These are phyloP conservation scores for Austrolebias charrua DNA, from an alignment of 2,797 vertebrate species.

Conservation along the genomic window DNA sequence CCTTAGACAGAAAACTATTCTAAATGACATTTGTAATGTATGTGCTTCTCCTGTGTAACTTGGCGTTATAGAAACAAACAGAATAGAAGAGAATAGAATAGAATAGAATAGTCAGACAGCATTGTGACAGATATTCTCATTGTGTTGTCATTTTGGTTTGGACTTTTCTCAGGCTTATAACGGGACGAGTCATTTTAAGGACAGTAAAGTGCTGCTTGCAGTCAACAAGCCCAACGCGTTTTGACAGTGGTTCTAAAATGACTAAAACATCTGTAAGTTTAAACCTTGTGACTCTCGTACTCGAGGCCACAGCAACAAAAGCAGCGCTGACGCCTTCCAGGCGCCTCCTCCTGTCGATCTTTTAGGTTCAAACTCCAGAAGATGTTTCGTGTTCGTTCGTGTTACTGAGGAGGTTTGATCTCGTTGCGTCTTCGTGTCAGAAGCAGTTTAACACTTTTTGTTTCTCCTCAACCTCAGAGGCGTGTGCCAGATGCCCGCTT, in stretches of 20 bases:
- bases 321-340: slow-evolving; percentile 25
- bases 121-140: too few relatives aligned
- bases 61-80: too few relatives aligned
- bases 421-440: slow-evolving; percentile 63
- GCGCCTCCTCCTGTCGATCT: slow-evolving; percentile 27
- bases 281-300: slow-evolving; percentile 23
- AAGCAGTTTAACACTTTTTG: slow-evolving; percentile 49
- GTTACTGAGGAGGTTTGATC: slow-evolving; percentile 53
- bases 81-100: too few relatives aligned
- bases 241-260: slow-evolving; percentile 23
- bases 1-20: too few relatives aligned
- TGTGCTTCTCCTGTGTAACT: too few relatives aligned
- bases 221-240: too few relatives aligned
- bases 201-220: too few relatives aligned
- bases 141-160: too few relatives aligned
- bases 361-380: slow-evolving; percentile 33
- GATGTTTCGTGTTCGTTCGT: slow-evolving; percentile 40
- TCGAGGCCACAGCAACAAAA: slow-evolving; percentile 12
- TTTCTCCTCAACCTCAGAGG: slow-evolving; percentile 48
- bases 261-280: slow-evolving; percentile 11
- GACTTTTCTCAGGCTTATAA: too few relatives aligned
- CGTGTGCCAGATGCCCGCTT: slow-evolving; percentile 80
- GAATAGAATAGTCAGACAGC: too few relatives aligned
- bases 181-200: too few relatives aligned
- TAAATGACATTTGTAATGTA: too few relatives aligned